These are phyloP conservation scores for Phaethon lepturus DNA, from an alignment of 2,113 vertebrate genomes.

Conservation along the genomic window DNA sequence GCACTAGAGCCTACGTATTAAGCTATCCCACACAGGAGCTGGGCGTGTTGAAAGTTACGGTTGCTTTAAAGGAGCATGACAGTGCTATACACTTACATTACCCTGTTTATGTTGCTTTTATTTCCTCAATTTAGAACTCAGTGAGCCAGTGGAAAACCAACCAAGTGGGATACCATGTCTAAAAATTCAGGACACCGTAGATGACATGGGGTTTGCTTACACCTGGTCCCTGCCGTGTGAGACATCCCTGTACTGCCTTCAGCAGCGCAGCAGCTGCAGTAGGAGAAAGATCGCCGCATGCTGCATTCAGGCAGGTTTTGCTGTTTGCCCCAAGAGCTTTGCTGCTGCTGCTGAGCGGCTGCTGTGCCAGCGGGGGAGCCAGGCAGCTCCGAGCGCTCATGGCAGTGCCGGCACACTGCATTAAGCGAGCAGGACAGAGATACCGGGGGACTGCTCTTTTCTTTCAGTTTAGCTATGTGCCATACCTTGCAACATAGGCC, in stretches of 20 bases:
- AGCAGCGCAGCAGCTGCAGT: neutral
- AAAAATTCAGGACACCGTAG: neutral
- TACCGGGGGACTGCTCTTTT: neutral
- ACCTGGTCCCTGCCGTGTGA: neutral
- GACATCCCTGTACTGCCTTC: neutral
- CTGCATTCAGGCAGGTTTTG: neutral
- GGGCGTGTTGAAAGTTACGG: neutral
- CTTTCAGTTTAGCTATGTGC: neutral
- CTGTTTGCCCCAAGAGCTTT: neutral
- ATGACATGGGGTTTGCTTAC: neutral
- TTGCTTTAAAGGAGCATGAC: neutral
- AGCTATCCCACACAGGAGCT: neutral
- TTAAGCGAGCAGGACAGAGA: neutral
- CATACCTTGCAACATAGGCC: neutral
- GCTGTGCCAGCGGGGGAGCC: neutral
- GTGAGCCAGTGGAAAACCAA: neutral
- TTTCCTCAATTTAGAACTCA: neutral
- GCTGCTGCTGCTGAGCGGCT: accelerated
- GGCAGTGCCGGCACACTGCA: accelerated
- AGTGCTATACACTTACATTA: neutral
- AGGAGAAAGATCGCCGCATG: neutral
- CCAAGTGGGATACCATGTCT: neutral
- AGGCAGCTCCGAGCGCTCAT: neutral
- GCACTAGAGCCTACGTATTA: no score
- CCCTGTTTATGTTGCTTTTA: neutral